phyloP scores from a whole-genome alignment of 2,797 vertebrate genomes.

The Sparidentex hasta region DNA sequence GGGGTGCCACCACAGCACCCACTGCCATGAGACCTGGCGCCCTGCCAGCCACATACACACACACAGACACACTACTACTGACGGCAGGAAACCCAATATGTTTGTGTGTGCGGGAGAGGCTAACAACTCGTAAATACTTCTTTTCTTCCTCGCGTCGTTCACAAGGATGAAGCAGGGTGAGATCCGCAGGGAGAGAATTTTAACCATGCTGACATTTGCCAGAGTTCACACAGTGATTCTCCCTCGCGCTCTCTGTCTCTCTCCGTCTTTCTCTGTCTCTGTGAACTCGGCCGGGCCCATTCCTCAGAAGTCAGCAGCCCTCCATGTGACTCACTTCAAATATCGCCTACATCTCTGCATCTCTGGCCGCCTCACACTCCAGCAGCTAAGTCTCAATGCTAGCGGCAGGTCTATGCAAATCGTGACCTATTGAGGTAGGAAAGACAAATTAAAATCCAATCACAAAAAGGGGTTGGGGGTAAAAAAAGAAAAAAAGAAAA shows the following conservation, averaged over 20 bases:
- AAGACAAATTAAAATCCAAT: conserved; percentile 15
- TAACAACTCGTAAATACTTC: conserved; percentile 61
- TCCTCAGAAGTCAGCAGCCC: conserved; percentile 73
- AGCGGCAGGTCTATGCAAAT: conserved; percentile 29
- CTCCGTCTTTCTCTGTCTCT: conserved; percentile 28
- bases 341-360: conserved; percentile 63
- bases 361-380: conserved; percentile 34
- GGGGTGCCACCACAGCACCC: conserved; percentile 84
- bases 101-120: conserved; percentile 48
- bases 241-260: conserved; percentile 38
- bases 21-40: conserved; percentile 81
- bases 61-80: neutral
- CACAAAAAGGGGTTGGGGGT: neutral
- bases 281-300: conserved; percentile 62
- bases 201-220: conserved; percentile 73
- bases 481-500: neutral
- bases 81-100: conserved; percentile 81
- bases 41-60: conserved; percentile 79
- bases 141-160: conserved; percentile 40
- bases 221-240: conserved; percentile 65
- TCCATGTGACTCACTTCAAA: conserved; percentile 76
- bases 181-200: conserved; percentile 62
- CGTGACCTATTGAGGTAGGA: conserved; percentile 8
- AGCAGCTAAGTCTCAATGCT: conserved; percentile 1
- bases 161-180: conserved; percentile 40